These are phyloP conservation scores for Medauroidea extradentata DNA, from an alignment of 1,140 invertebrate species.

Conservation along the genomic window DNA sequence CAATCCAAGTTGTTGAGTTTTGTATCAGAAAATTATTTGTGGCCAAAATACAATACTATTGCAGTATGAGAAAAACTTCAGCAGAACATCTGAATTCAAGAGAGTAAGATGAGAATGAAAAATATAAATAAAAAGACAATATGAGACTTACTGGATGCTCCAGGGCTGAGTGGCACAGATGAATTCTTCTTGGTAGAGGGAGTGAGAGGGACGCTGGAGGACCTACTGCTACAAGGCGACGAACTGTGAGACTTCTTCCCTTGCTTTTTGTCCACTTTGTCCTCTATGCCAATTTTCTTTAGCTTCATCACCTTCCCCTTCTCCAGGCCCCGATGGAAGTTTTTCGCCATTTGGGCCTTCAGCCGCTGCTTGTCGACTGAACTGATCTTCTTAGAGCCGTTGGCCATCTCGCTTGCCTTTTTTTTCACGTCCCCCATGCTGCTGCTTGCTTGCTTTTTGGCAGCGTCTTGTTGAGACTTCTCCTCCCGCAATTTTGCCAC, in stretches of 20 bases:
- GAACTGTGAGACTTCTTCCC: slow-evolving; percentile 13
- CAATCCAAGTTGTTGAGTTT: too few relatives aligned
- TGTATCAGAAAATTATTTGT: too few relatives aligned
- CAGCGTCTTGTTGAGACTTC: not conserved
- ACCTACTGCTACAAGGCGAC: not conserved
- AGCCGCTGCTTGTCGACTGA: slow-evolving; percentile 14
- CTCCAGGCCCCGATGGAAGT: slow-evolving; percentile 16
- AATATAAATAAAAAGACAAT: too few relatives aligned
- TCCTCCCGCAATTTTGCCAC: not conserved
- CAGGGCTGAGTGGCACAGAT: slow-evolving; percentile 5
- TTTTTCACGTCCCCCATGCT: not conserved
- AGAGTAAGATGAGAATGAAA: too few relatives aligned
- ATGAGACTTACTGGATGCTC: slow-evolving; percentile 6
- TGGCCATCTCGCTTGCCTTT: not conserved
- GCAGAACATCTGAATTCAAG: too few relatives aligned
- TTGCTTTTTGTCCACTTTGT: slow-evolving; percentile 23
- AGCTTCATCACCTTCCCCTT: slow-evolving; percentile 23
- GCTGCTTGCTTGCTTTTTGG: too few relatives aligned
- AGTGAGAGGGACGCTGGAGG: not conserved
- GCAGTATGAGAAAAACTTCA: too few relatives aligned
- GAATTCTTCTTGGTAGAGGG: not conserved
- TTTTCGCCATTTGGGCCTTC: slow-evolving; percentile 20
- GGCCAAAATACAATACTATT: too few relatives aligned
- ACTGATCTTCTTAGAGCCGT: slow-evolving; percentile 14
- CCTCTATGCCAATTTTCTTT: slow-evolving; percentile 24